phyloP scores from a whole-genome alignment of 2,797 vertebrate genomes.

The Enteromius trimaculatus region DNA sequence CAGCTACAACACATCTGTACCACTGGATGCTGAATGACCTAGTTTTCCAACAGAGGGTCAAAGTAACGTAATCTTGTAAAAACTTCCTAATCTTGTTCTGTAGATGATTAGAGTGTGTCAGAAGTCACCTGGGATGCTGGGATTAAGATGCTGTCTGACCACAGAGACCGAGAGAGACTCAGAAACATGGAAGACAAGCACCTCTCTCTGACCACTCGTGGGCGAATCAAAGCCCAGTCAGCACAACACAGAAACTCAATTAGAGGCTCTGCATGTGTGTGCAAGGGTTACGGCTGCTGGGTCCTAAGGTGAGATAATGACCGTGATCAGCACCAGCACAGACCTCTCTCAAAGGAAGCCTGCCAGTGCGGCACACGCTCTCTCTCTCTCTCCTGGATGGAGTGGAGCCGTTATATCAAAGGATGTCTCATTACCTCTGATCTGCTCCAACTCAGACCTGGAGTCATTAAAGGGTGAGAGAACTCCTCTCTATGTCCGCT shows the following conservation, averaged over 20 bases:
- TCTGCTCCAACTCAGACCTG: conserved; percentile 46
- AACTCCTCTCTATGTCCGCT: conserved; percentile 32
- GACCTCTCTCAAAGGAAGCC: conserved; percentile 36
- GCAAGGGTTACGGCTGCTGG: conserved; percentile 54
- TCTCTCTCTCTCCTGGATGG: conserved; percentile 31
- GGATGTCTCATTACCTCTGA: conserved; percentile 54
- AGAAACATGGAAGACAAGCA: background rate
- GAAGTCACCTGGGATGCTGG: background rate
- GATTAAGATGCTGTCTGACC: conserved; percentile 19
- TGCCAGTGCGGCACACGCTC: conserved; percentile 10
- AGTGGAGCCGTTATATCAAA: conserved; percentile 54
- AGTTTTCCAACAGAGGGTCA: background rate
- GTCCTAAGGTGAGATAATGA: conserved; percentile 50
- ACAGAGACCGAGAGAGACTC: conserved; percentile 4
- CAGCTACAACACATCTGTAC: background rate
- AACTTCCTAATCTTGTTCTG: conserved; percentile 18
- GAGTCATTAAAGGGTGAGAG: conserved; percentile 43
- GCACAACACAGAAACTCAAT: conserved; percentile 59
- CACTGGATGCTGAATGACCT: background rate
- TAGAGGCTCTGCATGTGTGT: conserved; percentile 46
- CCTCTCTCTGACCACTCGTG: conserved; percentile 16
- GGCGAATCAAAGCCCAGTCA: conserved; percentile 33
- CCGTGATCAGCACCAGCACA: conserved; percentile 45
- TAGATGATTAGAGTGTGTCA: conserved; percentile 1
- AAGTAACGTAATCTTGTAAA: background rate